Conservation (phyloP, 2,113 vertebrate species). For the Labeo rohita region DNA sequence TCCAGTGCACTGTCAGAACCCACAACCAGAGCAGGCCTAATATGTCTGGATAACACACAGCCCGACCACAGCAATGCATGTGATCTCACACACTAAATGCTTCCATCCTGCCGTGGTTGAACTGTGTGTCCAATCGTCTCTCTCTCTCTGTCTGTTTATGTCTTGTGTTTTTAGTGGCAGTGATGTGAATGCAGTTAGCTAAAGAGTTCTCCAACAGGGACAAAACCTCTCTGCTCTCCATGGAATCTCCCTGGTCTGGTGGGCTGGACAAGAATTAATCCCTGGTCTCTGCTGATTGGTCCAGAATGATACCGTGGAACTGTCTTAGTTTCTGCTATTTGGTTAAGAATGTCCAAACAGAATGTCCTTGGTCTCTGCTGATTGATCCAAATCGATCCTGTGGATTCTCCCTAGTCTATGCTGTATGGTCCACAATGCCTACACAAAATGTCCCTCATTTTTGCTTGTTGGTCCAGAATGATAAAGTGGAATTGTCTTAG, state of each 20-base stretch:
- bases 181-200: slow-evolving; percentile 7
- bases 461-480: background rate
- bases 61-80: background rate
- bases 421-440: too few species aligned
- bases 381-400: too few species aligned
- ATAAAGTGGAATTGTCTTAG: background rate
- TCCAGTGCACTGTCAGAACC: slow-evolving; percentile 48
- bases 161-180: background rate
- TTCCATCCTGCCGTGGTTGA: slow-evolving; percentile 18
- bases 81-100: slow-evolving; percentile 27
- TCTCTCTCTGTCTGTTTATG: background rate
- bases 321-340: background rate
- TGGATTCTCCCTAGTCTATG: too few species aligned
- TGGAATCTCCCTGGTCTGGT: background rate
- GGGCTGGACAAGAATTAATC: background rate
- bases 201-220: background rate
- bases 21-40: slow-evolving; percentile 20
- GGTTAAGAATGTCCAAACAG: background rate
- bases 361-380: too few species aligned
- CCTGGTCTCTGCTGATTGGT: background rate
- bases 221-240: background rate
- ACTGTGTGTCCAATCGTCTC: background rate
- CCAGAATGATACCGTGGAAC: background rate
- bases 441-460: background rate
- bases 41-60: slow-evolving; percentile 17